Evolutionary conservation across 2,888 invertebrate genomes (phyloP), one percentile per base, ranked within the genome.

Genomic region (Norana najaformis): DNA sequence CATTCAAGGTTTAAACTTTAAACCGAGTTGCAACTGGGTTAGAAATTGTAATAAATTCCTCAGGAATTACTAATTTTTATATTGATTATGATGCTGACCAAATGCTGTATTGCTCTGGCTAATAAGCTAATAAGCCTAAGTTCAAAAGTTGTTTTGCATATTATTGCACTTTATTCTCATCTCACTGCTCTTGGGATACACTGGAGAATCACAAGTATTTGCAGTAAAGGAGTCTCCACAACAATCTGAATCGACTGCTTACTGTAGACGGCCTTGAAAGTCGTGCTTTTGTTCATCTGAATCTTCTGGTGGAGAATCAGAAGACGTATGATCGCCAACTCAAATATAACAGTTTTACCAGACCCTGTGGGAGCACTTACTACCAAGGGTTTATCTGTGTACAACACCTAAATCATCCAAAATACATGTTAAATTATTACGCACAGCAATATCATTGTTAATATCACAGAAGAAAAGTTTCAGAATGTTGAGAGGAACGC

Each of bases 291-390:
- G 90, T 91, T 41, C 37, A 92, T 83, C 83, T 85, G 85, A 85
- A 91, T 93, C 30, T 83, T 5, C 37, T 94, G 37, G 95, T 95
- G 92, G 96, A 96, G 95, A 95, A 96, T 96, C 14, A 97, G 94
- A 53, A 97, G 94, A 90, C 96, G 96, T 0, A 97, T 95, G 91
- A 97, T 96, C 0, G 97, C 97, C 94, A 97, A 95, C 95, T 97
- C 97, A 95, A 97, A 97, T n/a, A 97, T 95, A 37, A 96, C 96
- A 0, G 97, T 97, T 95, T 97, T 97, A 4, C 97, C 97, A 1
- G 97, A 97, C 2, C 97, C 97, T 8, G 97, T 97, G 0, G 97
- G 97, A 0, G 97, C 97, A 91, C 97, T 96, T 3, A 97, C 96
- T 18, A 97, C 97, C 91, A 97, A 94, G 0, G 97, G 96, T 93